phyloP scores from a whole-genome alignment of 2,888 invertebrate species.

The Sphaerophoria rueppellii region DNA sequence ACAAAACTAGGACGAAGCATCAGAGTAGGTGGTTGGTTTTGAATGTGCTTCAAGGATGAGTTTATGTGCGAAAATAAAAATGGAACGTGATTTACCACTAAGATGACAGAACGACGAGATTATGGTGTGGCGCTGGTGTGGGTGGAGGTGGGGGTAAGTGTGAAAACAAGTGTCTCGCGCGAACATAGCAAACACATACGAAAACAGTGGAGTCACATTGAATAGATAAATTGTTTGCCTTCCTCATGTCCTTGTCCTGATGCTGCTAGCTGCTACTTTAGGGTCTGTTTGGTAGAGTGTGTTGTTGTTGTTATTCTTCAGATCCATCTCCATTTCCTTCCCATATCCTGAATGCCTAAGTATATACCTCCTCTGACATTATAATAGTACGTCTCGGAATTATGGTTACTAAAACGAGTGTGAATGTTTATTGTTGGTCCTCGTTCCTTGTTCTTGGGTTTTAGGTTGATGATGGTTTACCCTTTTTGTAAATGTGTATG shows the following conservation, averaged over 20 bases:
- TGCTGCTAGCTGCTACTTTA: not conserved
- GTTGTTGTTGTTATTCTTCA: constrained; percentile 21
- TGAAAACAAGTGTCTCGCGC: constrained; percentile 12
- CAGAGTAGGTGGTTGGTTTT: not conserved
- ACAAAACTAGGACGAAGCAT: constrained; percentile 50
- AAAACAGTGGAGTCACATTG: constrained; percentile 55
- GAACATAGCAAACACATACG: constrained; percentile 61
- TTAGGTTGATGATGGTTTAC: constrained; percentile 1
- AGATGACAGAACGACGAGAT: constrained; percentile 4
- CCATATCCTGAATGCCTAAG: not conserved
- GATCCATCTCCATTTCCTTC: too few species aligned
- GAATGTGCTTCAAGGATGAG: not conserved
- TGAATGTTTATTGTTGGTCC: constrained; percentile 58
- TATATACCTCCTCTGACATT: constrained; percentile 21
- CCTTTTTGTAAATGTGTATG: constrained; percentile 20
- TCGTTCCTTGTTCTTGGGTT: constrained; percentile 42
- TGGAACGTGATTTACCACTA: constrained; percentile 39
- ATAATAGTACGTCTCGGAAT: constrained; percentile 53
- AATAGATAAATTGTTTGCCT: constrained; percentile 70
- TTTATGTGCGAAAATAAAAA: constrained; percentile 15
- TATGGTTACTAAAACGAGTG: constrained; percentile 67
- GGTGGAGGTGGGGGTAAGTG: not conserved
- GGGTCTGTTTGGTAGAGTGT: constrained; percentile 16
- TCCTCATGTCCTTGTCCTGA: constrained; percentile 53
- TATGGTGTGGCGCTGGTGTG: too few species aligned